Base-by-base conservation (phyloP, 1,140 invertebrate genomes). In the Hirudo medicinalis region DNA sequence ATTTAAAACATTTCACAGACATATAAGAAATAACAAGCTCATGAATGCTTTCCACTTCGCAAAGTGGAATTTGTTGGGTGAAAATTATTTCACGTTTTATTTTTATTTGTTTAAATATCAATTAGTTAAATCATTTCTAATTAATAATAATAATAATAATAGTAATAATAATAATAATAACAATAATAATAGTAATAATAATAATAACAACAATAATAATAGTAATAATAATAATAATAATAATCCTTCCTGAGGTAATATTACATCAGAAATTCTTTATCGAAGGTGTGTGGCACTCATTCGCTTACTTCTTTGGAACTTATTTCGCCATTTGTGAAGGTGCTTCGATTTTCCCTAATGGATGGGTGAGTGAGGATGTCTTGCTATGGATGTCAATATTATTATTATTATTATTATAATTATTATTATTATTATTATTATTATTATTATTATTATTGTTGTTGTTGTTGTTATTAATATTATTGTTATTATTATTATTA, bases 11-110 rank as follows among this genome's bases (percentile, higher is more conserved):
- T 6, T 63, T 32, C 4, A 63, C 78, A 82, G 80, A 76, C 73
- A 73, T 75, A 85, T 89, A 71, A 83, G 79, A 20, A 84, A 83
- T 63, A 90, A 91, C 82, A 83, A 84, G 69, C 83, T 87, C n/a
- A 82, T 92, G 75, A 85, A 86, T 0, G 85, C 82, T 80, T 76
- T 73, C 0, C 81, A 86, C 72, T 90, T 91, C 78, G n/a, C 84
- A 0, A 77, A 81, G 40, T 91, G 90, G 90, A 82, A 84, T 36
- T 2, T 84, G 0, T 78, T 86, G 54, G 88, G 86, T 79, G 76
- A 75, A 8, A 11, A 49, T 5, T 49, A 49, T 49, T 17, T 49
- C 13, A 2, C 15, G 0, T 49, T 49, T 49, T 8, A 15, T 8
- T 17, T 17, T 17, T 15, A 49, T 49, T 15, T 49, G 1, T 49